These are phyloP conservation scores for Nebria salina DNA, from an alignment of 2,888 invertebrate genomes.

Conservation along the genomic window DNA sequence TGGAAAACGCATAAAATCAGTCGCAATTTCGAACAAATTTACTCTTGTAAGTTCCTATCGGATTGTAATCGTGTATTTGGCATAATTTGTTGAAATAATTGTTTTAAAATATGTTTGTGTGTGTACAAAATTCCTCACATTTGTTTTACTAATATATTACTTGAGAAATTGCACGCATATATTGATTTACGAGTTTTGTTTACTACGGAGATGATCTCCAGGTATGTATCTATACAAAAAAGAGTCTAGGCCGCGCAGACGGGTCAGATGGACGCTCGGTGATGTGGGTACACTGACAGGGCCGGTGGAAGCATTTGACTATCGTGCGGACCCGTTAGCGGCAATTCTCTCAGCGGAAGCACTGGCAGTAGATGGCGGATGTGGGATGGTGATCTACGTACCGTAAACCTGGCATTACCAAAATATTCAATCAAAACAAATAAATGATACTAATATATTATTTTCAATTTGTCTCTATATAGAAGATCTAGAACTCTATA, in stretches of 20 bases:
- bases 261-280: slow-evolving; percentile 63
- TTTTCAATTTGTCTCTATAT: too few species aligned
- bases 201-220: slow-evolving; percentile 11
- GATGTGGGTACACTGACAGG: slow-evolving; percentile 62
- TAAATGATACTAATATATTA: not conserved
- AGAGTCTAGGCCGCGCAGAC: slow-evolving; percentile 24
- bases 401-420: slow-evolving; percentile 55
- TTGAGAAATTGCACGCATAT: not conserved
- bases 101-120: not conserved
- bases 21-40: not conserved
- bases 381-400: slow-evolving; percentile 61
- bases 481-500: too few species aligned
- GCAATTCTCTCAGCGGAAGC: slow-evolving; percentile 62
- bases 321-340: slow-evolving; percentile 58
- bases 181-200: not conserved
- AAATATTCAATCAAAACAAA: slow-evolving; percentile 44
- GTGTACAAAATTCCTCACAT: not conserved
- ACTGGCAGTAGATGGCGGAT: slow-evolving; percentile 60
- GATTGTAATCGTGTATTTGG: not conserved
- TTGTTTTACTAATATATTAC: not conserved
- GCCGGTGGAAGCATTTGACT: slow-evolving; percentile 55
- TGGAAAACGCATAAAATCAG: not conserved
- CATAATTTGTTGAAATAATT: not conserved
- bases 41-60: not conserved
- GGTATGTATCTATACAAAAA: not conserved